These are phyloP conservation scores for Pelobates fuscus DNA, from an alignment of 2,113 vertebrate species.

Conservation along the genomic window DNA sequence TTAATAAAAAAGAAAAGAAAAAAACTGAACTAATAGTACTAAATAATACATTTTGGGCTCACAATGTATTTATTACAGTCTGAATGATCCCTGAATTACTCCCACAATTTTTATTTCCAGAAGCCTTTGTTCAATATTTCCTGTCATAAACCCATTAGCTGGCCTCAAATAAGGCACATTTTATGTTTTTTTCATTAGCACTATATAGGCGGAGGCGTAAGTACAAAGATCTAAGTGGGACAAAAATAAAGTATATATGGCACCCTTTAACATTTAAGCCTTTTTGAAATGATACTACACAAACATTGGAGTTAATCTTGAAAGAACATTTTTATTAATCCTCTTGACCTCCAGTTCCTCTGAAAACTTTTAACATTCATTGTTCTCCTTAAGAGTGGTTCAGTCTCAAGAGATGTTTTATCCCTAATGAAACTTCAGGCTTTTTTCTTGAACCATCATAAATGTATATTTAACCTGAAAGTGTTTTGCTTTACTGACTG, in stretches of 20 bases:
- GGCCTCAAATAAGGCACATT: neutral
- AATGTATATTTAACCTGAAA: neutral
- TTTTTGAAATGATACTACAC: neutral
- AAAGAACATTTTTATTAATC: neutral
- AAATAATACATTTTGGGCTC: too few relatives aligned
- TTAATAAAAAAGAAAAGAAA: too few relatives aligned
- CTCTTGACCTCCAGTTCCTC: neutral
- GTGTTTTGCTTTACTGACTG: too few relatives aligned
- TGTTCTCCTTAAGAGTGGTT: neutral
- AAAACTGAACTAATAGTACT: too few relatives aligned
- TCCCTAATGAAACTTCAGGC: neutral
- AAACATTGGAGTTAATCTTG: neutral
- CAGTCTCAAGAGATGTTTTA: neutral
- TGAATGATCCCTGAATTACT: too few relatives aligned
- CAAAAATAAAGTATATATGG: constrained; percentile 1
- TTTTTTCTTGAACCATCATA: neutral
- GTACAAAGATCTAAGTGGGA: neutral
- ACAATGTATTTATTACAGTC: too few relatives aligned
- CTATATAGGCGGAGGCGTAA: neutral
- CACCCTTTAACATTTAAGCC: neutral
- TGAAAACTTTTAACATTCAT: neutral
- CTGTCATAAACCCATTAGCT: neutral
- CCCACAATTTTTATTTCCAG: too few relatives aligned
- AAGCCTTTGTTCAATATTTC: neutral
- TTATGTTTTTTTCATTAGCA: neutral